Base-by-base conservation (phyloP, 2,888 invertebrate genomes). In the Tubulanus polymorphus region DNA sequence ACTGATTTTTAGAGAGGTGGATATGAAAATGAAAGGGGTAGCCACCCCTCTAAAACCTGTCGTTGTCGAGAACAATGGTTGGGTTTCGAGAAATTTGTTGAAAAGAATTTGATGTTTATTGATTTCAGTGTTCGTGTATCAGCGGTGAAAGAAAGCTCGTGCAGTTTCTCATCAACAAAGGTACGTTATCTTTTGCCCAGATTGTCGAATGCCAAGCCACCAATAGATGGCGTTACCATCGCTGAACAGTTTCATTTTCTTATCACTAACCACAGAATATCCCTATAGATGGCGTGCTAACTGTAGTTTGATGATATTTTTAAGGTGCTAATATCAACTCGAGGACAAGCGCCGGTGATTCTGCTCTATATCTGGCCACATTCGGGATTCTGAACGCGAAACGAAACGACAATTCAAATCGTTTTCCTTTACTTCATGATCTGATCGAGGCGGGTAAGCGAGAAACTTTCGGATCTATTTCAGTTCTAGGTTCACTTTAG, bases 321-420 rank as follows among this genome's bases (percentile, higher is more conserved):
- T 5, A 32, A 69, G 70, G 70, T 53, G 70, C 66, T 18, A 61
- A 69, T 52, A 47, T 68, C 0, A 41, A 47, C 8, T 46, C 52
- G n/a, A 56, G 54, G 8, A 70, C 65, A 25, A 51, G 30, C n/a
- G 63, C 63, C 28, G 69, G 69, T 8, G 70, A 71, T 51, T 57
- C 60, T 12, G 59, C 68, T 18, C 47, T 71, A 8, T 71, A 70
- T 55, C 53, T 71, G 25, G 69, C 71, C 37, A 70, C 71, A 32
- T 70, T 62, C 64, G 70, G 66, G 20, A 57, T 68, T 18, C 55
- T 69, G 6, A 68, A 63, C 51, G 61, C 65, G 1, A 37, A 28
- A 5, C 12, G 48, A 15, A 59, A 59, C 20, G 62, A 68, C 32
- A n/a, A n/a, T n/a, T n/a, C n/a, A n/a, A n/a, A n/a, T n/a, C 6